Evolutionary conservation across 2,113 vertebrate genomes (phyloP).

Genomic region (Muscicapa adusta): DNA sequence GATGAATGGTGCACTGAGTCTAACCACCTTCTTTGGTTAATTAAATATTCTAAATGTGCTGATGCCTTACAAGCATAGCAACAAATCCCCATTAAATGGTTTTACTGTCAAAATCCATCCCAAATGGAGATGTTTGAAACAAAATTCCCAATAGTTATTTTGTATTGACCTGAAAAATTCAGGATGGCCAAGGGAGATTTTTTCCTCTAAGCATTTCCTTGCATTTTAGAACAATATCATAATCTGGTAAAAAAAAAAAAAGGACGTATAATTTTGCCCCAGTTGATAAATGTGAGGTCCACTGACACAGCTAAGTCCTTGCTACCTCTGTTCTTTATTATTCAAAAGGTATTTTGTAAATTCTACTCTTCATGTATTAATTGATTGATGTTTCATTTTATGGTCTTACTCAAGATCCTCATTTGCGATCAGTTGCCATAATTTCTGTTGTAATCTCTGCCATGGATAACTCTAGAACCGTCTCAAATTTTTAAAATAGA

Average conservation of each 20-base stretch:
- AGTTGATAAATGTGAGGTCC: not conserved
- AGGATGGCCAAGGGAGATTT: not conserved
- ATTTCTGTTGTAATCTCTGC: not conserved
- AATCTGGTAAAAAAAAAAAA: not conserved
- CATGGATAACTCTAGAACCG: not conserved
- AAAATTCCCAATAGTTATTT: not conserved
- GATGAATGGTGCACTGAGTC: not conserved
- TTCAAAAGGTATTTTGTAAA: not conserved
- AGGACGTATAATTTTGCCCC: not conserved
- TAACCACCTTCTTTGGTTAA: not conserved
- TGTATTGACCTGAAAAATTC: not conserved
- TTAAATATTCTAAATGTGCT: not conserved
- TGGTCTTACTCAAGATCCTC: not conserved
- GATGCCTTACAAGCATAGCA: not conserved
- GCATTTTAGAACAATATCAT: not conserved
- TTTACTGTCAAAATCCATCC: not conserved
- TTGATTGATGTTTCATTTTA: not conserved
- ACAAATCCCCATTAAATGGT: not conserved
- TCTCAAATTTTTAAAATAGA: not conserved
- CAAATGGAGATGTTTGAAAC: not conserved
- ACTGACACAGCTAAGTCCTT: not conserved
- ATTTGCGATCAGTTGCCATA: fast-evolving
- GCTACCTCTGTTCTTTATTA: not conserved
- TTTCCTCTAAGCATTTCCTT: not conserved
- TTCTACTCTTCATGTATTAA: not conserved